Conservation (phyloP, 2,113 vertebrate genomes). For the Anolis carolinensis region DNA sequence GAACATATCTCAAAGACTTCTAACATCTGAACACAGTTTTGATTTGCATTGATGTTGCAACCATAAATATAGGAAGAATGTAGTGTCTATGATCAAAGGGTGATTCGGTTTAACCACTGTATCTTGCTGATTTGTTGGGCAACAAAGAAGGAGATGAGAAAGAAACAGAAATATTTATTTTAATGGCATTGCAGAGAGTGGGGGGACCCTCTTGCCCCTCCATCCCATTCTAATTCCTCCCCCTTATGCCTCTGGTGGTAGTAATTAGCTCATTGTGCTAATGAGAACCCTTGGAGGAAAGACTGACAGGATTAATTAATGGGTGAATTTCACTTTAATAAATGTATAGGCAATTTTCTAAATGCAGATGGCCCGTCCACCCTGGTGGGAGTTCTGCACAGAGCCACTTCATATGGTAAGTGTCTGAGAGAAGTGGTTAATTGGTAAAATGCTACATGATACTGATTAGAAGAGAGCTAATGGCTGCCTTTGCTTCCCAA, state of each 20-base stretch:
- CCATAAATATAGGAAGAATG: constrained; percentile 19
- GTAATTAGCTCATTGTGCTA: constrained; percentile 88
- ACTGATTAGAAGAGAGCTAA: constrained; percentile 74
- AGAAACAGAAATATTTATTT: constrained; percentile 24
- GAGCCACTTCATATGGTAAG: constrained; percentile 90
- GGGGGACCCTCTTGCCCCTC: not conserved
- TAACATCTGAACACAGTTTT: not conserved
- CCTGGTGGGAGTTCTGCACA: constrained; percentile 83
- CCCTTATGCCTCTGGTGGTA: constrained; percentile 72
- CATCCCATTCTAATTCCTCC: not conserved
- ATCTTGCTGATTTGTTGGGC: constrained; percentile 36
- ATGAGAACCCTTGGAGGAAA: constrained; percentile 87
- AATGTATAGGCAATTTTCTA: constrained; percentile 94
- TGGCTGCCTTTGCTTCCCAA: constrained; percentile 63
- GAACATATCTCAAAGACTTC: not conserved
- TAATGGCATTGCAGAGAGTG: not conserved
- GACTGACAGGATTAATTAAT: constrained; percentile 88
- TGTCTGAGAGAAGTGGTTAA: constrained; percentile 94
- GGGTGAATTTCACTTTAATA: constrained; percentile 96
- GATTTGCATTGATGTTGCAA: not conserved
- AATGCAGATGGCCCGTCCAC: constrained; percentile 90
- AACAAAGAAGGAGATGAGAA: constrained; percentile 41
- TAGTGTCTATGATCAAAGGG: not conserved
- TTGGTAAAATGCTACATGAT: constrained; percentile 89
- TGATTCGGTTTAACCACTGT: constrained; percentile 28